Base-by-base conservation (phyloP, 2,113 vertebrate species). In the Eubucco bourcierii region DNA sequence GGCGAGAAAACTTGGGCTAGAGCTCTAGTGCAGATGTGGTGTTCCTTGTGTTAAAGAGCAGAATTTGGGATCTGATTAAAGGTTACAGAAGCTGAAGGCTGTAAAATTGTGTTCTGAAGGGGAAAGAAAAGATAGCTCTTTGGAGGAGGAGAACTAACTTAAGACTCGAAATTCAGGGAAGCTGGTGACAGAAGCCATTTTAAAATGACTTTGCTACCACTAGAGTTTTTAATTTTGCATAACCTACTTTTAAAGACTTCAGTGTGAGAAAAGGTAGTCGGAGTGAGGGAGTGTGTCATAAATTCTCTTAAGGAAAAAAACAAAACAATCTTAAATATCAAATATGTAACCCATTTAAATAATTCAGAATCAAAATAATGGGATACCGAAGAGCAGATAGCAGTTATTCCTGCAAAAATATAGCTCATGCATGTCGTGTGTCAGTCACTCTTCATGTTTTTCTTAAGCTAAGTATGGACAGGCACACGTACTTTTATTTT, bases 151-250 rank as follows among this genome's bases (percentile, higher is more conserved):
- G 68, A 61, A 84, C 52, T 97, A 95, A 95, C 88, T 97, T 94
- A n/a, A 14, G 31, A 53, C 87, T 96, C 96, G 90, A 96, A 95
- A 94, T 97, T 95, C 84, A 94, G 80, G 95, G 95, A 95, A 87
- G 93, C 86, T 95, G 56, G 66, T 91, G 80, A 79, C 53, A 96
- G 96, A 94, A 95, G 95, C 96, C 97, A 97, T 97, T 98, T 98
- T 97, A 94, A 96, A 87, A 90, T 96, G 53, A 90, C 70, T 80
- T 94, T 80, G 79, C 66, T 90, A 50, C 84, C 91, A 74, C 29
- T 83, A 67, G 47, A 91, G 50, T 84, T 81, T 88, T 91, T 90
- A 70, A 95, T 95, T 95, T 97, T 96, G 46, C 56, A 46, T 91
- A 91, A 66, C 6, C 46, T n/a, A 7, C 39, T 92, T 93, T 4